A percentile compares a stretch with the other conserved stretches of the same genome.
Evolutionary conservation across 2,797 vertebrate genomes (phyloP).

Genomic region (Enteromius radiatus): DNA sequence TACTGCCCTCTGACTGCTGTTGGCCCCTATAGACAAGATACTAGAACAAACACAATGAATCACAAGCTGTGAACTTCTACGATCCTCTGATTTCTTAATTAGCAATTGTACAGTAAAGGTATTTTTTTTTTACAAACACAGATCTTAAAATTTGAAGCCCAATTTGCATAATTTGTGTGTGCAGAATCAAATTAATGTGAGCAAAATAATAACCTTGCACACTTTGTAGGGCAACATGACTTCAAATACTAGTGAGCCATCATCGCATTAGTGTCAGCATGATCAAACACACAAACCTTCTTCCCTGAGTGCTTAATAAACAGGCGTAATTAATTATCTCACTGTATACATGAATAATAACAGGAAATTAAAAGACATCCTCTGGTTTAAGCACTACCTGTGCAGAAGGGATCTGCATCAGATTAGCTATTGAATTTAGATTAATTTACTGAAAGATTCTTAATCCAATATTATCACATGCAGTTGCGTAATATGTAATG

Average conservation of each 20-base stretch:
- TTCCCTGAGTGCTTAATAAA: constrained; percentile 39
- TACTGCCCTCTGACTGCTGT: background rate
- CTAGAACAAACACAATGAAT: constrained; percentile 24
- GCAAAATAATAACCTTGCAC: constrained; percentile 11
- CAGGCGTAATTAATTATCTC: constrained; percentile 35
- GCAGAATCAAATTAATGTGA: background rate
- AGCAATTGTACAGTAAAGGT: background rate
- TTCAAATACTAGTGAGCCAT: constrained; percentile 31
- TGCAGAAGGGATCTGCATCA: constrained; percentile 13
- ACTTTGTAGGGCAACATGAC: constrained; percentile 24
- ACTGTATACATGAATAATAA: constrained; percentile 20
- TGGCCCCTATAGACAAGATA: background rate
- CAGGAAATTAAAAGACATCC: constrained; percentile 26
- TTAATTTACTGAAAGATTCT: constrained; percentile 23
- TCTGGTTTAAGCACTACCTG: constrained; percentile 40
- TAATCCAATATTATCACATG: constrained; percentile 32
- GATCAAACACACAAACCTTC: constrained; percentile 31
- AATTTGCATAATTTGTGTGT: background rate
- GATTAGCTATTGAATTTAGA: constrained; percentile 30
- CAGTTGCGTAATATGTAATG: constrained; percentile 6
- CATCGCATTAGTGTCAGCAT: constrained; percentile 38
- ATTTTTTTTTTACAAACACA: constrained; percentile 12
- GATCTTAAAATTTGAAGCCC: background rate
- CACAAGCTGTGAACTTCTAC: background rate
- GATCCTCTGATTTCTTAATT: constrained; percentile 18